Conservation (phyloP, 2,888 invertebrate species). For the Terebella lapidaria region DNA sequence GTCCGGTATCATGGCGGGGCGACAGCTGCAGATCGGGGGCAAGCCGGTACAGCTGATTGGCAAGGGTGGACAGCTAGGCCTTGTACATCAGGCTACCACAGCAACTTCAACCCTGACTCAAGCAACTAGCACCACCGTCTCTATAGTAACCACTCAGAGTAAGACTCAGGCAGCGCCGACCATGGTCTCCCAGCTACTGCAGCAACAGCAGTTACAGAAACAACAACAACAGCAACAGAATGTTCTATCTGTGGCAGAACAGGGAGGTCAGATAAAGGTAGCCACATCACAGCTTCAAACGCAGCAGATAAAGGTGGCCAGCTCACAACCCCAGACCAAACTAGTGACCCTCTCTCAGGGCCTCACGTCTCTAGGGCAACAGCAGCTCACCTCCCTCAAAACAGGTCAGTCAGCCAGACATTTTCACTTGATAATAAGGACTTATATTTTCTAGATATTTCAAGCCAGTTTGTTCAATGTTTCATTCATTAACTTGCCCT, state of each 20-base stretch:
- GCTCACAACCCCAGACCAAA: neutral
- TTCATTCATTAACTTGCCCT: too few relatives aligned
- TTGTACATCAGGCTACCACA: constrained; percentile 4
- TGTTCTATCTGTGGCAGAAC: too few relatives aligned
- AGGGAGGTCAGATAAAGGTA: neutral
- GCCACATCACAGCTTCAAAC: neutral
- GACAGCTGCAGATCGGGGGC: constrained; percentile 40
- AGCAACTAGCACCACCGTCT: neutral
- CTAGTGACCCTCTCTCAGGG: neutral
- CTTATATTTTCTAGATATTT: too few relatives aligned
- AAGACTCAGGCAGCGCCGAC: neutral
- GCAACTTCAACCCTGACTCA: neutral
- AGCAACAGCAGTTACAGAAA: neutral
- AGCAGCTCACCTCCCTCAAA: too few relatives aligned
- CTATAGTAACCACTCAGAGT: neutral
- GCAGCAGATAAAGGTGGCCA: neutral
- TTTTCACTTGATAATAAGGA: too few relatives aligned
- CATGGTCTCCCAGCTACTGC: neutral
- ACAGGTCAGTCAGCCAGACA: too few relatives aligned
- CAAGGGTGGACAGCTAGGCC: constrained; percentile 17
- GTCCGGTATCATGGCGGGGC: constrained; percentile 33
- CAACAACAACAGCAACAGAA: neutral
- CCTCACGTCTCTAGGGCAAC: too few relatives aligned
- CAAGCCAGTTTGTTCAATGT: too few relatives aligned
- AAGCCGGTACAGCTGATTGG: constrained; percentile 33